Evolutionary conservation across 2,797 vertebrate species (phyloP).

Genomic region (Diglossa cyanea): DNA sequence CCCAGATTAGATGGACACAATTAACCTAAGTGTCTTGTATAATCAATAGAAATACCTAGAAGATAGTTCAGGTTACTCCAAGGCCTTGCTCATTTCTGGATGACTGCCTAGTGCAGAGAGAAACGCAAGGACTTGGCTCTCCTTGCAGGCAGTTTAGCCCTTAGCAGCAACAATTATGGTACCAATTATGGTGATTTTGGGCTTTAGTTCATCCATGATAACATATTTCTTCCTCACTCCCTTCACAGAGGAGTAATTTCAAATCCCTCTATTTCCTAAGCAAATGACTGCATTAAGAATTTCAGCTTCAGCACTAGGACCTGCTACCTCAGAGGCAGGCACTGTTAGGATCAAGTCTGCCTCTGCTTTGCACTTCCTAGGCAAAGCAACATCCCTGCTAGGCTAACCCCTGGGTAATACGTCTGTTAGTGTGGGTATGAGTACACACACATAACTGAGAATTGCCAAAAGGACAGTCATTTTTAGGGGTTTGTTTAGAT

Average conservation of each 20-base stretch:
- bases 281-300: neutral
- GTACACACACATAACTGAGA: neutral
- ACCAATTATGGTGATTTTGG: rapidly evolving
- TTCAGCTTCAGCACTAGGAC: neutral
- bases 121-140: neutral
- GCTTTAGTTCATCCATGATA: neutral
- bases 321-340: neutral
- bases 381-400: neutral
- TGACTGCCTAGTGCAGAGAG: neutral
- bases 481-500: neutral
- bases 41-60: neutral
- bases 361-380: neutral
- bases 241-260: neutral
- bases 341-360: neutral
- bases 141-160: neutral
- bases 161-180: neutral
- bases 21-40: neutral
- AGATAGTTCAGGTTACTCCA: neutral
- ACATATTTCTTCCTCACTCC: neutral
- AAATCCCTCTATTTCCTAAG: neutral
- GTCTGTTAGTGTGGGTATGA: neutral
- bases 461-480: neutral
- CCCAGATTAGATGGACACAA: neutral
- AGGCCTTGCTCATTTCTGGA: neutral
- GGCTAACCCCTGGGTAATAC: neutral